phyloP scores from a whole-genome alignment of 2,888 invertebrate genomes.

The Amphipyra tragopoginis region DNA sequence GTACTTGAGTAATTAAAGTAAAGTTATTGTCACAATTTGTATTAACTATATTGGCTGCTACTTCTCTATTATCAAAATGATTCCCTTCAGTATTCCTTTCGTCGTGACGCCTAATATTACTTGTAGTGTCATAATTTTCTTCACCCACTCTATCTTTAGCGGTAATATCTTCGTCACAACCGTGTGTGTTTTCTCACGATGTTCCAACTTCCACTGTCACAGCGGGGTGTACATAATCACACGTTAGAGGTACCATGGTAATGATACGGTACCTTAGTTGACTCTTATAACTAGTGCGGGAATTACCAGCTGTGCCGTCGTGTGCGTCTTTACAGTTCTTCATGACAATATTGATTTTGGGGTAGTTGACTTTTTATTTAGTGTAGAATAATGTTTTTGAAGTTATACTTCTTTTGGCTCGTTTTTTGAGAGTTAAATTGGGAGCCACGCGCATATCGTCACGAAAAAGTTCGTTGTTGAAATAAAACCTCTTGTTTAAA shows the following conservation, averaged over 20 bases:
- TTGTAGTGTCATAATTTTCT: background rate
- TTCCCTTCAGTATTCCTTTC: no score
- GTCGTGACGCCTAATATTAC: background rate
- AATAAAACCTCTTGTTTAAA: no score
- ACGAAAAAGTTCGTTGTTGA: no score
- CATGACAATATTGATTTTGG: conserved; percentile 39
- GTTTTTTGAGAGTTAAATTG: no score
- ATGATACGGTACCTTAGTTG: conserved; percentile 35
- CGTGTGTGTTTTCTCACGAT: conserved; percentile 45
- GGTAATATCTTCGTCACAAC: background rate
- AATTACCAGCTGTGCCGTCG: conserved; percentile 25
- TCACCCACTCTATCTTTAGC: background rate
- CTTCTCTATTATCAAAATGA: no score
- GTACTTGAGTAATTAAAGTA: no score
- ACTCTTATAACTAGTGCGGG: conserved; percentile 40
- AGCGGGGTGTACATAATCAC: conserved; percentile 34
- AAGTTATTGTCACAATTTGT: no score
- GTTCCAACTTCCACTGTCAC: background rate
- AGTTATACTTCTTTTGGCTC: no score
- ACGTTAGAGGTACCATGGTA: conserved; percentile 15
- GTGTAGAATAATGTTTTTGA: no score
- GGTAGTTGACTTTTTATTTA: no score
- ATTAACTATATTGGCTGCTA: no score
- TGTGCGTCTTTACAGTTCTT: conserved; percentile 12
- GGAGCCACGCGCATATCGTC: no score